Base-by-base conservation (phyloP, 2,797 vertebrate species). In the Taeniopygia guttata region DNA sequence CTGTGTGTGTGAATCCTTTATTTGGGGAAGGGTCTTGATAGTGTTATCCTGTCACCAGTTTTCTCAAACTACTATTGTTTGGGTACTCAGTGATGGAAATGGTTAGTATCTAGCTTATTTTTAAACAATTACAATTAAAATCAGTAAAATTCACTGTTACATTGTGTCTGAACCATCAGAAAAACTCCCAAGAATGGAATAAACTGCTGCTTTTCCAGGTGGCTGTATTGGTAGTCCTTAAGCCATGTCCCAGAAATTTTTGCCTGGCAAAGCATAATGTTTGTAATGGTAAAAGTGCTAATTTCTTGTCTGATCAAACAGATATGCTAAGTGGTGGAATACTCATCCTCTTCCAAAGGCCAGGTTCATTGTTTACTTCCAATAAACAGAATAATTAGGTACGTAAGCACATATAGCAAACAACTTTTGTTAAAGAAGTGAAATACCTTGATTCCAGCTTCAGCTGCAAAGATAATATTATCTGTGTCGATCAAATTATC, bases 1-100 rank as follows among this genome's bases (percentile, higher is more conserved):
- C 97, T 98, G 97, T 98, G 98, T 96, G 95, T 96, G 79, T 94
- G 87, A 96, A 95, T 96, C 95, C 92, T 92, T 90, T 91, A 96
- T 91, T 80, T 88, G 72, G 84, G 87, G 83, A 45, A 56, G 42
- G 30, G 34, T 26, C 19, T 29, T 54, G 16, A 8, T 62, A 18
- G 9, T 83, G 56, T 83, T 85, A 81, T 38, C 21, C 48, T 72
- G 32, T n/a, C 9, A 6, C 38, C 2, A 23, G 0, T 55, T 80
- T 68, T 75, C n/a, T 87, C 36, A 23, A 26, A 15, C 29, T 48
- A 20, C 22, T 82, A 12, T 8, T 89, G 45, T 36, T 81, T 14
- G 18, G 12, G 27, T 79, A 75, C 16, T 67, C 27, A 52, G 15
- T 19, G 81, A 45, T 29, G 18, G 38, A 90, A 56, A 56, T 90